Base-by-base conservation (phyloP, 2,888 invertebrate genomes). In the Drosophila anomalipes region DNA sequence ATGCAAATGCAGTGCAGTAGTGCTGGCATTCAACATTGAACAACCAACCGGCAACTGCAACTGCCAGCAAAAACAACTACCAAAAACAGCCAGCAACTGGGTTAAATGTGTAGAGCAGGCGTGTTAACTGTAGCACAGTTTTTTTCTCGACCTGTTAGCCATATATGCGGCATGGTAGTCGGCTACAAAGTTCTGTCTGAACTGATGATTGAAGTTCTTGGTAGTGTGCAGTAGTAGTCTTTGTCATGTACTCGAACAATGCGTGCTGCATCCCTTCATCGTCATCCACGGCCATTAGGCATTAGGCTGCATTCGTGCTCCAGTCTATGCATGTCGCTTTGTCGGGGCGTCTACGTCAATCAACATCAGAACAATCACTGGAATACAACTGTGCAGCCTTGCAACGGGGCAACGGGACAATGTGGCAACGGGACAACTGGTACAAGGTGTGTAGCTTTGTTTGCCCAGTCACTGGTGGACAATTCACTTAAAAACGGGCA, bases 401-500 rank as follows among this genome's bases (percentile, higher is more conserved):
- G 35, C 41, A 33, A 30, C 19, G 28, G 4, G 33, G 35, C 41
- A 22, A 28, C 14, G 32, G 4, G 53, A n/a, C n/a, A 33, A 9
- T 22, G 44, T 22, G 2, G 12, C 35, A 71, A 16, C 53, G 26
- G 22, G 37, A 44, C 35, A 53, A 19, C 53, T 60, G 58, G 47
- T 69, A 70, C 65, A 71, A 75, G 88, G 80, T 72, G 65, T 70
- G 56, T 62, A 44, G 73, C 74, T 71, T 87, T 89, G 86, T 87
- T 86, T 86, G 80, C 51, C 57, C 72, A 66, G 63, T 53, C 58
- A 63, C 63, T 72, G 79, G 73, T 70, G 72, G 82, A 84, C 87
- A 76, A 89, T 87, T 85, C 89, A 82, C 78, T 86, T 85, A 82
- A 84, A 89, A 84, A 63, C 59, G 61, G 53, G 69, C 74, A 81